Conservation (phyloP, 30 jellyfish, hydroid and myxozoan genomes). For the Chironex yamaguchii region DNA sequence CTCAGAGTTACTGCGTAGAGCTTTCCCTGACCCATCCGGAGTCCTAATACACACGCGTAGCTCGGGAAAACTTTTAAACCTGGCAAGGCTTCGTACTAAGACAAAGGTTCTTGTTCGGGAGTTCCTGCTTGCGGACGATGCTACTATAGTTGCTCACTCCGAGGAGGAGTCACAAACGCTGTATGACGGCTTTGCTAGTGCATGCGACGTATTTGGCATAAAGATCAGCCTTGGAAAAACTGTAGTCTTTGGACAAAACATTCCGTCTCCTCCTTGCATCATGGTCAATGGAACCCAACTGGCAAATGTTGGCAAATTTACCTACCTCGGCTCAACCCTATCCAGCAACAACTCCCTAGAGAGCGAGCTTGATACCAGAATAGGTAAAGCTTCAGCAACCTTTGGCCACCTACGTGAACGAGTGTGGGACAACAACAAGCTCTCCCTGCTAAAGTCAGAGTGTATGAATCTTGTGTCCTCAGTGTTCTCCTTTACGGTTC, state of each 20-base stretch:
- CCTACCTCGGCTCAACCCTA: slow-evolving; percentile 1
- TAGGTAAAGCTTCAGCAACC: too few relatives aligned
- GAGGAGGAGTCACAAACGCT: slow-evolving; percentile 2
- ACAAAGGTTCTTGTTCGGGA: neutral
- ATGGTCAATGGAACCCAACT: neutral
- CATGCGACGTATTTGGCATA: too few relatives aligned
- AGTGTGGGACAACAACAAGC: too few relatives aligned
- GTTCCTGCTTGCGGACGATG: slow-evolving; percentile 6
- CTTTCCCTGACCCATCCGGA: neutral
- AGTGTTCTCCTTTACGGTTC: neutral
- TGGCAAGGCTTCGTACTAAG: too few relatives aligned
- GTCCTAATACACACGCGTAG: too few relatives aligned
- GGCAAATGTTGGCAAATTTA: neutral
- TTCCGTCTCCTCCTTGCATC: too few relatives aligned
- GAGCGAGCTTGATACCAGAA: too few relatives aligned
- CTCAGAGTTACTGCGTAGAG: neutral
- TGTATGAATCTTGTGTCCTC: neutral
- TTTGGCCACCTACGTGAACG: too few relatives aligned
- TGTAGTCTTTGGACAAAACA: too few relatives aligned
- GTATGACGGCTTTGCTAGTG: neutral
- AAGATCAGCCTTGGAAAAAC: too few relatives aligned
- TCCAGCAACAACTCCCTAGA: too few relatives aligned
- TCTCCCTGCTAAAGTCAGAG: slow-evolving; percentile 3
- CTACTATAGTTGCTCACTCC: neutral
- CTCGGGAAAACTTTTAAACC: too few relatives aligned